Evolutionary conservation across 2,797 vertebrate species (phyloP).

Genomic region (Spea hammondii): DNA sequence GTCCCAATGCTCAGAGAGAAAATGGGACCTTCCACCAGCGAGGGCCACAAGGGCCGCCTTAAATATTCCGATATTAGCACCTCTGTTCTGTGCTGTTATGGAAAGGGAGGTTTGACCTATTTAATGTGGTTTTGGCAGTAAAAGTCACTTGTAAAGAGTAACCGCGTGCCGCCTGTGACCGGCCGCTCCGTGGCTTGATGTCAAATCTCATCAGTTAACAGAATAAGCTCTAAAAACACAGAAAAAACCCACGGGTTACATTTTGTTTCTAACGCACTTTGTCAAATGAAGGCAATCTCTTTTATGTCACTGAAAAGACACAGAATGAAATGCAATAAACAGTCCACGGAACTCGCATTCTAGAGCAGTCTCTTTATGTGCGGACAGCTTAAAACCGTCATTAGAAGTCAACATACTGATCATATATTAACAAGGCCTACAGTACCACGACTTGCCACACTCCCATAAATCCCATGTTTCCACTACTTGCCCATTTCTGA

Average conservation of each 20-base stretch:
- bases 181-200: not conserved
- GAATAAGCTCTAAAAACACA: not conserved
- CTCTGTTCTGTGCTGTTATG: not conserved
- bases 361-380: no score
- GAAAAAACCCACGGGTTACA: not conserved
- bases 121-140: conserved; percentile 1
- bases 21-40: not conserved
- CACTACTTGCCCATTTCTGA: no score
- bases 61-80: conserved; percentile 12
- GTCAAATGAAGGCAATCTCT: not conserved
- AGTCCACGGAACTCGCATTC: no score
- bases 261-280: not conserved
- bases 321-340: not conserved
- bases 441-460: no score
- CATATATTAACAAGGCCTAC: no score
- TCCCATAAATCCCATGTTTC: no score
- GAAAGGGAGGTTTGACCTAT: conserved; percentile 17
- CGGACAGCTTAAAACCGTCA: no score
- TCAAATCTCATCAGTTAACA: conserved; percentile 8
- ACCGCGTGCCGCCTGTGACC: not conserved
- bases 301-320: not conserved
- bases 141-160: conserved; percentile 12
- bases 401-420: no score
- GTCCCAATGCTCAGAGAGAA: not conserved
- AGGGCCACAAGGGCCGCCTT: not conserved